These are phyloP conservation scores for Drosophila quinaria DNA, from an alignment of 2,888 invertebrate genomes.

Conservation along the genomic window DNA sequence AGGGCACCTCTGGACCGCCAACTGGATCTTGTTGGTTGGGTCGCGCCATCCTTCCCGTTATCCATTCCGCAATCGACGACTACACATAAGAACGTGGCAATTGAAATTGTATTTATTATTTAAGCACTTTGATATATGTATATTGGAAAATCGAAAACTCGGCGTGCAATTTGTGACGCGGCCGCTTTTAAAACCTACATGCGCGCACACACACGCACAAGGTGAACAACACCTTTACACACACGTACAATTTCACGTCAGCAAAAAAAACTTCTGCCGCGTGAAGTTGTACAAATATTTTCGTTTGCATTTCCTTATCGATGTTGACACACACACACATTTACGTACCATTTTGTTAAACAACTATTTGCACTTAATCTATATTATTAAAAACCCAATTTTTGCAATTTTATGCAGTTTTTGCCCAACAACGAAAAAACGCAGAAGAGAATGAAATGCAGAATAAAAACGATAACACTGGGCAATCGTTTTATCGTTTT, in stretches of 20 bases:
- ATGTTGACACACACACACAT: background rate
- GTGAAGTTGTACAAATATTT: slow-evolving; percentile 16
- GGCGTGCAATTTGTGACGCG: slow-evolving; percentile 65
- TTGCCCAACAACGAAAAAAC: slow-evolving; percentile 59
- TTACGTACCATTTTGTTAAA: slow-evolving; percentile 62
- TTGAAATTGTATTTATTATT: slow-evolving; percentile 22
- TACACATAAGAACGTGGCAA: slow-evolving; percentile 44
- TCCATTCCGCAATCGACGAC: slow-evolving; percentile 90
- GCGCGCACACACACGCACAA: slow-evolving; percentile 29
- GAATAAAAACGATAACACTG: slow-evolving; percentile 46
- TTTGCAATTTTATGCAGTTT: slow-evolving; percentile 54
- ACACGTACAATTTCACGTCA: slow-evolving; percentile 58
- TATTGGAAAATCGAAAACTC: slow-evolving; percentile 46
- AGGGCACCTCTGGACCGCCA: slow-evolving; percentile 92
- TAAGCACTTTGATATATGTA: slow-evolving; percentile 32
- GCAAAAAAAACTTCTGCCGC: slow-evolving; percentile 55
- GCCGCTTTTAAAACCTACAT: slow-evolving; percentile 48
- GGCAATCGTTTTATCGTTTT: slow-evolving; percentile 27
- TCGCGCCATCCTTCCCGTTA: slow-evolving; percentile 92
- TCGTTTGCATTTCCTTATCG: background rate
- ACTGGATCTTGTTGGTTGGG: slow-evolving; percentile 90
- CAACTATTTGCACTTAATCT: slow-evolving; percentile 57
- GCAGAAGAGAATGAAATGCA: slow-evolving; percentile 53
- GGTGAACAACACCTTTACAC: slow-evolving; percentile 15
- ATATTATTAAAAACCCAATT: slow-evolving; percentile 40